Base-by-base conservation (phyloP, 1,140 invertebrate genomes). In the Leptinotarsa defecta region DNA sequence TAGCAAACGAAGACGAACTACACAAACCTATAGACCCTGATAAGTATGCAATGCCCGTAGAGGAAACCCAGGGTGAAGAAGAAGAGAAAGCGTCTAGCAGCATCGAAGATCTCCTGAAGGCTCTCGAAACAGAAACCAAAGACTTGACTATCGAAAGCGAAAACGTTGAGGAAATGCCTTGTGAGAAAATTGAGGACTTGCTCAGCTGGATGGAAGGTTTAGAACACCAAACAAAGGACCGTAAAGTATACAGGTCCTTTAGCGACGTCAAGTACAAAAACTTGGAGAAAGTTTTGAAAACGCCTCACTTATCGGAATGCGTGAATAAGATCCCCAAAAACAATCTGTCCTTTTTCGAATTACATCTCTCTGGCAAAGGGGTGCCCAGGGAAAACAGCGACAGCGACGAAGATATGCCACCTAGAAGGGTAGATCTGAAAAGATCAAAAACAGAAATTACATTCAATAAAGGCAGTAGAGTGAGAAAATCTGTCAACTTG, bases 71-170 rank as follows among this genome's bases (percentile, higher is more conserved):
- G 52, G 73, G 76, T 11, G 43, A 74, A 19, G 68, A 79, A 48
- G 78, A 81, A 11, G 79, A 82, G 74, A 76, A 78, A 24, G 62
- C 79, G 17, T 82, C 81, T 13, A 81, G 79, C 75, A 85, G 84
- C 68, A 85, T 85, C 65, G 84, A 85, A 77, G 84, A 86, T 79
- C 74, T 86, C 43, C 77, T 85, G 11, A 82, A 83, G 76, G 84
- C 83, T 11, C 68, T 85, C 8, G 81, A 85, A 74, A 78, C 77
- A 24, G 83, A 84, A 78, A 83, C 81, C 11, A 78, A 76, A 69
- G 69, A 71, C 20, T 24, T 71, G 3, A 74, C 80, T n/a, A 69
- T 68, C 27, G 80, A 77, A 61, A 48, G 78, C 4, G 75, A 79
- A 61, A n/a, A n/a, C 13, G 74, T 76, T 4, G 78, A 76, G 22